Evolutionary conservation across 2,113 vertebrate genomes (phyloP).

Genomic region (Apteryx mantelli): DNA sequence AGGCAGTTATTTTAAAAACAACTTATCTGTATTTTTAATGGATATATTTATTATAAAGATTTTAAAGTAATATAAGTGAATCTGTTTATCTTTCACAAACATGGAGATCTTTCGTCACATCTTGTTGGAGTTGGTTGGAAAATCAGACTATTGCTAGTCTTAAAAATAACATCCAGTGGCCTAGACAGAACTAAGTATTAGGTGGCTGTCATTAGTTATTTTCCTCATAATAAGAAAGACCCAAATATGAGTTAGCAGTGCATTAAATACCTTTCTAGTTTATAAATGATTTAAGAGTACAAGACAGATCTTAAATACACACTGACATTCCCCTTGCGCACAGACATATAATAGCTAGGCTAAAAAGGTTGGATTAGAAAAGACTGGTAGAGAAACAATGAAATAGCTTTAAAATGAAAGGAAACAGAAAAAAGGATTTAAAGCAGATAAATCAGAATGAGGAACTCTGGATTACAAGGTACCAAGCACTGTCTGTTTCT

Average conservation of each 20-base stretch:
- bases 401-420: neutral
- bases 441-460: neutral
- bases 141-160: neutral
- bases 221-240: slow-evolving; percentile 22
- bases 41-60: neutral
- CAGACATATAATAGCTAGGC: neutral
- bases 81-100: neutral
- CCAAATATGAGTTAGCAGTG: slow-evolving; percentile 49
- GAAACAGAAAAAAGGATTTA: neutral
- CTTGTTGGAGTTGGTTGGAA: neutral
- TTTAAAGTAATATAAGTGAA: neutral
- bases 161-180: neutral
- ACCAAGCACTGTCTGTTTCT: neutral
- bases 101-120: neutral
- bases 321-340: neutral
- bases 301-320: slow-evolving; percentile 47
- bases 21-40: neutral
- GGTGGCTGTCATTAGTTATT: slow-evolving; percentile 23
- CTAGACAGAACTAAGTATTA: slow-evolving; percentile 32
- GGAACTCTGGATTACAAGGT: neutral
- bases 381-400: neutral
- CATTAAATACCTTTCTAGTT: slow-evolving; percentile 56
- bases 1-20: neutral
- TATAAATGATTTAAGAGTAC: slow-evolving; percentile 53
- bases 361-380: slow-evolving; percentile 1